Base-by-base conservation (phyloP, 2,888 invertebrate species). In the Subacronicta megacephala region DNA sequence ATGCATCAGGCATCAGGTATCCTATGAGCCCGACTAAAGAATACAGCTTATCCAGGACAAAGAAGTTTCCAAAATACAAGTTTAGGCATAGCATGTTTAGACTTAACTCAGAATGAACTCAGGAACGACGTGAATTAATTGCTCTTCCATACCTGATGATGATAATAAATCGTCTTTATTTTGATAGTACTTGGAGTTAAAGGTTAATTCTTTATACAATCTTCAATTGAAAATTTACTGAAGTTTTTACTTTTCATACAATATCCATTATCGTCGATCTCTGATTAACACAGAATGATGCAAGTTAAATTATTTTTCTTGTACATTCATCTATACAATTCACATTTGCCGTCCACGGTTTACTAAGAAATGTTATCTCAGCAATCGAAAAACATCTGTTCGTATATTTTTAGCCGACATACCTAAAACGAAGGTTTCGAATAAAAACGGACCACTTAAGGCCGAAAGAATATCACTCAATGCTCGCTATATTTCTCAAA, bases 401-500 rank as follows among this genome's bases (percentile, higher is more conserved):
- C 58, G 59, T 72, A 67, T 67, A 67, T 77, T 67, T 70, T 65
- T 49, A 54, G 46, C 43, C 58, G 66, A 72, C 71, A 56, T 67
- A 67, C 64, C 69, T 56, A 68, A 73, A 79, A 77, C 72, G 76
- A 74, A 70, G 74, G 43, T 45, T 52, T 26, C 59, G 53, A 74
- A 71, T 77, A 68, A 74, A 77, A 74, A 61, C 70, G 62, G 58
- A 47, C 58, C 77, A 72, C 80, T 76, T 77, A 81, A 75, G 75
- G 78, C 66, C 72, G 72, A 79, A 77, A 78, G 86, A 90, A 89
- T 90, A 90, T 90, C 88, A 87, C 85, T 91, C 90, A 85, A 83
- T 84, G 87, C 83, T 78, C 77, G 79, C 84, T 88, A 88, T 92
- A 91, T 92, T 89, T 90, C 88, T 87, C 88, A 87, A 90, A 91